Evolutionary conservation across 92 coral and sea anemone species (phyloP).

Genomic region (Porites cylindrica): DNA sequence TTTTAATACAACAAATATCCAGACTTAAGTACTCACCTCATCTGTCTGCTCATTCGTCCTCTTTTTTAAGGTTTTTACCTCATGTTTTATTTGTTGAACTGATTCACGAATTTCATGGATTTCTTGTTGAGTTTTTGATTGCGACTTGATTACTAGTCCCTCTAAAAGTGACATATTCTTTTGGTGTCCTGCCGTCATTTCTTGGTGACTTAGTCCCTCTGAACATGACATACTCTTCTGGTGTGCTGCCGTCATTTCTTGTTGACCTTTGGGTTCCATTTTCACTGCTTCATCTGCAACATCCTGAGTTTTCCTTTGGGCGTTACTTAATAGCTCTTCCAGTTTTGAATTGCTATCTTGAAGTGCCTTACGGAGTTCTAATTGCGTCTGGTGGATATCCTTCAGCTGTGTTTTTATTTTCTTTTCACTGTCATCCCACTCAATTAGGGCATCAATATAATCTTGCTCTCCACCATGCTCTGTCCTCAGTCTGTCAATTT

Average conservation of each 20-base stretch:
- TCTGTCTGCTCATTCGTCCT: no score
- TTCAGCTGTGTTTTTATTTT: slow-evolving; percentile 26
- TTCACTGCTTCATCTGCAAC: background rate
- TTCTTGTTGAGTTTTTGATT: background rate
- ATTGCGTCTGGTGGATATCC: background rate
- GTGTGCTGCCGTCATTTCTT: background rate
- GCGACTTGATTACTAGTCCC: background rate
- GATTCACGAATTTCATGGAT: background rate
- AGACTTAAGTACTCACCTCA: no score
- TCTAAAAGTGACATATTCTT: background rate
- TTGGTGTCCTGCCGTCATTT: background rate
- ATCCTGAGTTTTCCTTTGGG: background rate
- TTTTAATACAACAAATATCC: no score
- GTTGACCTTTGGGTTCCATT: no score
- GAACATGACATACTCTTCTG: background rate
- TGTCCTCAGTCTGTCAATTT: slow-evolving; percentile 38
- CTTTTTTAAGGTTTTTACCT: no score
- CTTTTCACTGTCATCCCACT: slow-evolving; percentile 25
- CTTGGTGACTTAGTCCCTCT: no score
- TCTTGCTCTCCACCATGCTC: slow-evolving; percentile 13
- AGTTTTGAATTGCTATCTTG: background rate
- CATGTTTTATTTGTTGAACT: no score
- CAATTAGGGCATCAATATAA: background rate
- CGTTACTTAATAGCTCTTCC: background rate
- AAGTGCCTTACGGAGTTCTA: background rate